Evolutionary conservation across 2,113 vertebrate genomes (phyloP), one percentile per base, ranked within the genome.

Genomic region (Otocyon megalotis): DNA sequence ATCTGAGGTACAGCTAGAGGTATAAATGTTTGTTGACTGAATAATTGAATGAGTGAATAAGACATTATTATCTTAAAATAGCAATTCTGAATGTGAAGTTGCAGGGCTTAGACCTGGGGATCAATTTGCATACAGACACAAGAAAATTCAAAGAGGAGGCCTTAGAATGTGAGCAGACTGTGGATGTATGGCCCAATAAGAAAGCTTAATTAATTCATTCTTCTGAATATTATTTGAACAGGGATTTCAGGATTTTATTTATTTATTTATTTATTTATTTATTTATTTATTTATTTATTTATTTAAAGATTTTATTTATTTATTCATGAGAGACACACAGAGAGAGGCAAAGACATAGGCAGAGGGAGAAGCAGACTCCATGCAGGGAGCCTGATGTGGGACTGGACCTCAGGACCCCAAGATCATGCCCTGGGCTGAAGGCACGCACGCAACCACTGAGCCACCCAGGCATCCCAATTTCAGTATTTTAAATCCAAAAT

Each of bases 181-280:
- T 69, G 11, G 60, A 26, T 43, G 54, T 10, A 24, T 11, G 72
- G 10, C 20, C 11, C 3, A 67, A 37, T 30, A 74, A 69, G 72
- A 58, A 56, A 83, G 12, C 19, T 24, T n/a, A 80, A 56, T 71
- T 93, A 14, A 81, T 96, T 93, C 35, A 60, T 28, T 71, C 4
- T 77, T 37, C 74, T 65, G 60, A 85, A 90, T 87, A 54, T 81
- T 65, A 60, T 82, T 93, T 88, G 48, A 95, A 84, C 16, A 63
- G 13, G 26, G 26, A 74, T 80, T 92, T 91, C 67, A 86, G 43
- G 48, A 15, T 54, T 62, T 95, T 94, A 93, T 7, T 43, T 43
- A 43, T 4, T 43, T 43, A 7, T 7, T 43, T 43, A 43, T 7
- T 43, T 43, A 43, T 7, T 43, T 43, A 7, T 43, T 43, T 43